A percentile compares a stretch with the other conserved stretches of the same genome.
These are phyloP conservation scores for Colinus virginianus DNA, from an alignment of 2,113 vertebrate genomes.

Conservation along the genomic window DNA sequence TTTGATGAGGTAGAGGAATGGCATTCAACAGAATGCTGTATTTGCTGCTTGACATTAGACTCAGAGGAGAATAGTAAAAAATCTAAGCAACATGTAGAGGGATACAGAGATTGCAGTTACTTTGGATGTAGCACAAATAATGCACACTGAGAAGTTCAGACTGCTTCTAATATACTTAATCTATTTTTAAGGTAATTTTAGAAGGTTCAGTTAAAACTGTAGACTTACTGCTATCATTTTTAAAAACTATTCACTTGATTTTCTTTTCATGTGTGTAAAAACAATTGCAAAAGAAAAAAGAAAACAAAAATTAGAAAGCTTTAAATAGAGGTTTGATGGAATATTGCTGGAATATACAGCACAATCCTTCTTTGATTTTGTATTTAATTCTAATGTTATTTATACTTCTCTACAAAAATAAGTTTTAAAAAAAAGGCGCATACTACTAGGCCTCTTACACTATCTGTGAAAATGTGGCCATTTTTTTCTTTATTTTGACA, in stretches of 20 bases:
- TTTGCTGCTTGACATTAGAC: not conserved
- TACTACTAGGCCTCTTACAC: not conserved
- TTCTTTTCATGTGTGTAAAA: not conserved
- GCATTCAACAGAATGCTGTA: not conserved
- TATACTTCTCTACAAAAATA: not conserved
- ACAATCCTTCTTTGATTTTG: not conserved
- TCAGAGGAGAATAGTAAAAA: not conserved
- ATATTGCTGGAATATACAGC: not conserved
- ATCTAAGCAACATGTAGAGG: not conserved
- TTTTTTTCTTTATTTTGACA: not conserved
- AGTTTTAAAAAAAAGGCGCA: no score
- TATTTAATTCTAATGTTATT: not conserved
- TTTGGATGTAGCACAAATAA: not conserved
- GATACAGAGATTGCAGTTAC: not conserved
- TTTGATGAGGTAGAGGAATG: not conserved
- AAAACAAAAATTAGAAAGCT: not conserved
- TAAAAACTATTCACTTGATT: not conserved
- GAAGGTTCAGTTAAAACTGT: not conserved
- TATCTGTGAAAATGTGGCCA: not conserved
- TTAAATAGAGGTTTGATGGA: not conserved
- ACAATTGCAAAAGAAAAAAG: not conserved
- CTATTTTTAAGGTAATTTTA: not conserved
- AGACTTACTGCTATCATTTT: not conserved
- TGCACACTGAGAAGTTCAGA: fast-evolving
- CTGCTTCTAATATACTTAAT: not conserved